Evolutionary conservation across 92 coral and sea anemone genomes (phyloP).

Genomic region (Epizoanthus rinbou): DNA sequence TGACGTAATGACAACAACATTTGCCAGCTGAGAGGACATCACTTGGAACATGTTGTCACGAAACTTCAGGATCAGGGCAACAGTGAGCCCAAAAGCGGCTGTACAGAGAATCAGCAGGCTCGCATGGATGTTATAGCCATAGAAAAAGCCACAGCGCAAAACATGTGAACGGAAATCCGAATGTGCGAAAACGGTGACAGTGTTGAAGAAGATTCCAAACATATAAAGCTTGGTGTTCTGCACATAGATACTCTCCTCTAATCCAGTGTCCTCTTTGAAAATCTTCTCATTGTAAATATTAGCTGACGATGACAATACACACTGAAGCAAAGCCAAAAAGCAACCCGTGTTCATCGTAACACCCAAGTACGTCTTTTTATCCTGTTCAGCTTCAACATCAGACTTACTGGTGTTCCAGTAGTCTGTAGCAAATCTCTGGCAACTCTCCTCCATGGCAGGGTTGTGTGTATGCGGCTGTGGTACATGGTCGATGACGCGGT

Average conservation of each 20-base stretch:
- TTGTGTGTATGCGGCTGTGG: slow-evolving; percentile 1
- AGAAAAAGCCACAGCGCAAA: slow-evolving; percentile 59
- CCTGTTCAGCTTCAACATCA: slow-evolving; percentile 20
- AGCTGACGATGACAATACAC: slow-evolving; percentile 67
- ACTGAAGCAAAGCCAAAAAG: slow-evolving; percentile 63
- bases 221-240: slow-evolving; percentile 72
- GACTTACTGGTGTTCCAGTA: slow-evolving; percentile 25
- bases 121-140: slow-evolving; percentile 70
- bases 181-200: slow-evolving; percentile 49
- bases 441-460: neutral
- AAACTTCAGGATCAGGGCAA: slow-evolving; percentile 71
- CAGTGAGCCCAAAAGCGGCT: slow-evolving; percentile 69
- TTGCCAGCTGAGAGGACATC: slow-evolving; percentile 74
- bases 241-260: slow-evolving; percentile 67
- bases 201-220: slow-evolving; percentile 71
- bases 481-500: slow-evolving; percentile 47
- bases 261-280: slow-evolving; percentile 75
- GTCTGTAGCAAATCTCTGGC: slow-evolving; percentile 14
- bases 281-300: slow-evolving; percentile 82
- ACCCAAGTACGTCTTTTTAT: slow-evolving; percentile 18
- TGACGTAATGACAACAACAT: slow-evolving; percentile 72
- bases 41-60: slow-evolving; percentile 84
- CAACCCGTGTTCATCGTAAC: slow-evolving; percentile 62
- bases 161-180: slow-evolving; percentile 63
- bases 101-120: slow-evolving; percentile 62